Base-by-base conservation (phyloP, 2,797 vertebrate genomes). In the Myiotriccus ornatus region DNA sequence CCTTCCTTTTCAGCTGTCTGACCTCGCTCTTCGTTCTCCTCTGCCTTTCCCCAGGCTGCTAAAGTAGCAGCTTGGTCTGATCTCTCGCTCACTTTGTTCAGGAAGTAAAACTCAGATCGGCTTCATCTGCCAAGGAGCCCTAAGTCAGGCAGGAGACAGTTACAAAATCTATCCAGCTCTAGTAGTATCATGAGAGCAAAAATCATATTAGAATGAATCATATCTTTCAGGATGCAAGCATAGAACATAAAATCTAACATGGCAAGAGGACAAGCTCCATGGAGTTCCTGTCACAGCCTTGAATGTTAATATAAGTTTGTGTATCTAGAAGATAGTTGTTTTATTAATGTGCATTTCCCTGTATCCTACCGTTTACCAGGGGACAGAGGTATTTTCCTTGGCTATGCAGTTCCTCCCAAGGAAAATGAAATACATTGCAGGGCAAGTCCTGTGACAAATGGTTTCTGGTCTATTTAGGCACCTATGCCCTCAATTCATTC, bases 401-500 rank as follows among this genome's bases (percentile, higher is more conserved):
- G 60, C 56, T 87, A 69, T 93, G 85, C 77, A 95, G 60, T 97
- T 95, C 95, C 90, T 90, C 65, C 82, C 84, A 82, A 96, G 84
- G 83, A 97, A 96, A 97, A 89, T 96, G 90, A 97, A 93, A 89
- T 75, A 82, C 74, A 80, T 50, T 90, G 57, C 65, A 59, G 93
- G 83, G 41, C 84, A 95, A 77, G 82, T 82, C 73, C 88, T 87
- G 92, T 86, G 91, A 89, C 88, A 87, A 88, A 92, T 87, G 49
- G 25, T 95, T 90, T 93, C 83, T 93, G 50, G 87, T 94, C 97
- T 96, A 84, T 96, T 85, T 94, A 82, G 92, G 70, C 81, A 95
- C 87, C 92, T 94, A 80, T 97, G 89, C 88, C 91, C 76, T 92
- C 97, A 96, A 96, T 97, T 96, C 95, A 92, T 97, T 97, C 92